A percentile compares a stretch with the other conserved stretches of the same genome.
These are phyloP conservation scores for Myiopsitta monachus DNA, from an alignment of 2,113 vertebrate species.

Conservation along the genomic window DNA sequence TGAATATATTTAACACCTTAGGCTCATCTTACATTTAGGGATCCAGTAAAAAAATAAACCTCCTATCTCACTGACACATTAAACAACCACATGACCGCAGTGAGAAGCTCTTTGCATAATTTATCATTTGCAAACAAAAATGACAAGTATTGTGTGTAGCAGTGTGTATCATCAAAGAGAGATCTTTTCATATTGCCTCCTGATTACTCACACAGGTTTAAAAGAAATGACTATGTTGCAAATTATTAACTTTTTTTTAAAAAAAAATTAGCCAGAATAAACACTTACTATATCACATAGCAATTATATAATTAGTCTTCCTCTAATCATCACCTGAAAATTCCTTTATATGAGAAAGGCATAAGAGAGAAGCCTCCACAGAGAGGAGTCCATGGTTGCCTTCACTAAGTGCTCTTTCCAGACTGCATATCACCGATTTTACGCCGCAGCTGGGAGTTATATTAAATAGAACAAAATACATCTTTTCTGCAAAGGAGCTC, in stretches of 20 bases:
- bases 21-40: background rate
- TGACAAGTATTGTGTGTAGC: background rate
- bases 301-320: background rate
- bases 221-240: background rate
- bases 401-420: background rate
- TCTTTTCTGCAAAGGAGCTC: background rate
- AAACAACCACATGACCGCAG: background rate
- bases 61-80: background rate
- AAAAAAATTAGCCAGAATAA: background rate
- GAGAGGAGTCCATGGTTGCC: background rate
- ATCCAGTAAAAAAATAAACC: background rate
- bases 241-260: conserved; percentile 38
- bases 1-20: background rate
- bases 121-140: conserved; percentile 27
- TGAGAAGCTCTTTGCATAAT: conserved; percentile 21
- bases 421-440: background rate
- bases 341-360: background rate
- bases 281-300: background rate
- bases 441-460: background rate
- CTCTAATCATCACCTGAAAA: background rate
- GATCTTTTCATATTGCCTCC: background rate
- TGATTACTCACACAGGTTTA: conserved; percentile 17
- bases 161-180: background rate
- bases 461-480: background rate
- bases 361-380: background rate